Conservation (phyloP, 2,888 invertebrate species). For the Dioctria rufipes region DNA sequence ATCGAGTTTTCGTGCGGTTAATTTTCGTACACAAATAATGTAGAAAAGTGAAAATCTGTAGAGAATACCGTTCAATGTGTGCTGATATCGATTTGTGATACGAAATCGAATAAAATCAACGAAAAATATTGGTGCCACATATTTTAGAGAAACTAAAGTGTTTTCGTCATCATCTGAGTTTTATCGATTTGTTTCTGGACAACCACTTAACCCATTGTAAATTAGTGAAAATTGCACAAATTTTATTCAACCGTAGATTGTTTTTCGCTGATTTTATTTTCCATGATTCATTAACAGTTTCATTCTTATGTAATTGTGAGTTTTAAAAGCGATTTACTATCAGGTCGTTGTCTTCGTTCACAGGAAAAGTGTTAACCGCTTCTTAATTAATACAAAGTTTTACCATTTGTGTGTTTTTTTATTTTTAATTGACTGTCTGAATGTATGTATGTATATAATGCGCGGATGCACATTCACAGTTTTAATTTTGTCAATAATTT, state of each 20-base stretch:
- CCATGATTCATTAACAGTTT: constrained; percentile 11
- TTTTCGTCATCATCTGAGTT: constrained; percentile 12
- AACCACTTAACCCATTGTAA: constrained; percentile 15
- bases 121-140: background rate
- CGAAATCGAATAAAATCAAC: background rate
- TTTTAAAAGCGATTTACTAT: no score
- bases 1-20: constrained; percentile 11
- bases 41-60: constrained; percentile 4
- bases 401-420: no score
- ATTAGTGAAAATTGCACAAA: constrained; percentile 25
- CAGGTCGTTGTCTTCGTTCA: background rate
- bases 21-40: background rate
- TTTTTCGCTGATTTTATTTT: constrained; percentile 2
- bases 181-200: constrained; percentile 36
- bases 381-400: no score
- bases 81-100: background rate
- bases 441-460: no score
- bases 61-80: background rate
- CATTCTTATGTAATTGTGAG: constrained; percentile 29
- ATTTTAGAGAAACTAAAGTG: background rate
- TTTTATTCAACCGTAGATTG: background rate
- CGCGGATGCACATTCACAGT: no score
- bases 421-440: no score
- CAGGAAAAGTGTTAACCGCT: background rate
- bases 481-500: background rate